phyloP scores from a whole-genome alignment of 1,140 invertebrate genomes.

The Myzus persicae region DNA sequence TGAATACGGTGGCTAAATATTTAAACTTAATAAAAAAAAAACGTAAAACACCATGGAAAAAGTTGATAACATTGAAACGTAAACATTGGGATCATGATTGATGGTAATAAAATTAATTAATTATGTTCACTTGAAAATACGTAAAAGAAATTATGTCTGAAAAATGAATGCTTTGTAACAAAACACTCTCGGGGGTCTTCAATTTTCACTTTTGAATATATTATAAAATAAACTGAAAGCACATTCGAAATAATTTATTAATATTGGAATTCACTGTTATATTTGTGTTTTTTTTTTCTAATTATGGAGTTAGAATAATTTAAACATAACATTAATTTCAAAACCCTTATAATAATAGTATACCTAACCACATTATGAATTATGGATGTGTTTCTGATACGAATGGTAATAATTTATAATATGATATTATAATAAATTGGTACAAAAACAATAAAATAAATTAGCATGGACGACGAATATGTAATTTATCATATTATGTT shows the following conservation, averaged over 20 bases:
- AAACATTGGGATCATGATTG: not conserved
- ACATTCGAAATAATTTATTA: not conserved
- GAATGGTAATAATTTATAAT: not conserved
- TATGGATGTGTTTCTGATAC: not conserved
- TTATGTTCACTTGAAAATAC: constrained; percentile 16
- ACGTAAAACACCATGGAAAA: not conserved
- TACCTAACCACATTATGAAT: too few relatives aligned
- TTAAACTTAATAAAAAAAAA: not conserved
- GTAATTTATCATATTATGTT: not conserved
- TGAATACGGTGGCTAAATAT: not conserved
- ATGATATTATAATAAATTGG: not conserved
- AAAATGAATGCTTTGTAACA: constrained; percentile 34
- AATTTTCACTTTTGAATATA: not conserved
- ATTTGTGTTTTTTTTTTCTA: not conserved
- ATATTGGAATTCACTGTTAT: not conserved
- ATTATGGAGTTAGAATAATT: not conserved
- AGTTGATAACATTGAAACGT: not conserved
- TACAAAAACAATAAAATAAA: not conserved
- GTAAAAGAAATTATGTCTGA: constrained; percentile 23
- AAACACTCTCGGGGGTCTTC: not conserved
- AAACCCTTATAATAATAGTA: not conserved
- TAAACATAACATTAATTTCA: not conserved
- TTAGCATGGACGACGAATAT: not conserved
- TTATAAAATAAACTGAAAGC: not conserved
- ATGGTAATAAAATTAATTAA: constrained; percentile 27